A percentile compares a stretch with the other conserved stretches of the same genome.
These are phyloP conservation scores for Lichenostomus cassidix DNA, from an alignment of 2,113 vertebrate genomes.

Conservation along the genomic window DNA sequence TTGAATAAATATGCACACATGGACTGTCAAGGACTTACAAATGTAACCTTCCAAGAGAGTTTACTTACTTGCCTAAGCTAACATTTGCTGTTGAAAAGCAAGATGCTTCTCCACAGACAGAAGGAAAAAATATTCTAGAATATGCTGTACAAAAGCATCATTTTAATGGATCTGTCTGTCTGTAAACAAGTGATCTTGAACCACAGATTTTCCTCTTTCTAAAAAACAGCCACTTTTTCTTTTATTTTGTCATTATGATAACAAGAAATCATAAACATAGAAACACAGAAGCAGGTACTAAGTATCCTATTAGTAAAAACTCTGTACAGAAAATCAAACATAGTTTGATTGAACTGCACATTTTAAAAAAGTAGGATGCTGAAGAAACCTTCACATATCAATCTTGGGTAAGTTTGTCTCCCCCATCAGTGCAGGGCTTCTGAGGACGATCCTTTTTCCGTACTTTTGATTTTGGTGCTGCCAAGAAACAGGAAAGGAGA, in stretches of 20 bases:
- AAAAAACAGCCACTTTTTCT: background rate
- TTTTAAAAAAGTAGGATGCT: background rate
- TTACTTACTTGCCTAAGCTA: background rate
- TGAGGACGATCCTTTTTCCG: constrained; percentile 80
- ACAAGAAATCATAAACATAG: background rate
- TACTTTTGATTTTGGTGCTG: constrained; percentile 89
- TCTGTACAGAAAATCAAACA: background rate
- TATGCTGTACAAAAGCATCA: background rate
- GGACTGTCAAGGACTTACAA: background rate
- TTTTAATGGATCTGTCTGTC: background rate
- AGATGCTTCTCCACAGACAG: background rate
- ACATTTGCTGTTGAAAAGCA: background rate
- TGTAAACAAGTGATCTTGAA: background rate
- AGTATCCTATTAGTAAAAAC: background rate
- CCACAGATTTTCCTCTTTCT: background rate
- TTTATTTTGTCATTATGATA: background rate
- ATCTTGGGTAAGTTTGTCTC: background rate
- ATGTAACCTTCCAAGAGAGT: background rate
- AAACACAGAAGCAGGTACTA: background rate
- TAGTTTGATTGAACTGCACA: background rate
- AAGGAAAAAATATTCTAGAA: background rate
- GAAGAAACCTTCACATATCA: background rate
- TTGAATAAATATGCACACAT: background rate
- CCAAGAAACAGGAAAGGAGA: constrained; percentile 16
- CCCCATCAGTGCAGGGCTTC: background rate